A percentile compares a stretch with the other conserved stretches of the same genome.
Conservation (phyloP, 2,113 vertebrate species). For the Trogon melanurus region DNA sequence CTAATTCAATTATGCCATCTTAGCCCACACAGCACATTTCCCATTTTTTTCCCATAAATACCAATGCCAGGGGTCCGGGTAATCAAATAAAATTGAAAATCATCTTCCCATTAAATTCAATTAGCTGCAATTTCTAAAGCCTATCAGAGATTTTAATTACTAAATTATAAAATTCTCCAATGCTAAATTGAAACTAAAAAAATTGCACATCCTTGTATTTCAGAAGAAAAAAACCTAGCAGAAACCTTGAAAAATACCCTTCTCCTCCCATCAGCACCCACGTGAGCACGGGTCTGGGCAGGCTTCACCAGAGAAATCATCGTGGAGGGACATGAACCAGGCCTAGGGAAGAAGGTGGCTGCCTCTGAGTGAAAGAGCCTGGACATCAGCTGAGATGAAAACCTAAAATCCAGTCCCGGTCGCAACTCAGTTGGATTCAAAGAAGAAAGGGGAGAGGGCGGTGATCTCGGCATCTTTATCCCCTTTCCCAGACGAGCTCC, state of each 20-base stretch:
- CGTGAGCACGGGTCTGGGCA: conserved; percentile 69
- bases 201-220: conserved; percentile 94
- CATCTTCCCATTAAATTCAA: conserved; percentile 99
- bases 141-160: conserved; percentile 99
- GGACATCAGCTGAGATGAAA: not conserved
- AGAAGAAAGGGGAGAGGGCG: not conserved
- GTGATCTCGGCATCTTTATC: not conserved
- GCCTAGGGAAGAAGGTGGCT: not conserved
- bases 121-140: conserved; percentile 99
- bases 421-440: not conserved
- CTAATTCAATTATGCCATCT: conserved; percentile 99
- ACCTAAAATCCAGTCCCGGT: not conserved
- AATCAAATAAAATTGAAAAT: conserved; percentile 99
- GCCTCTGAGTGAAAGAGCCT: not conserved
- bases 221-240: conserved; percentile 81
- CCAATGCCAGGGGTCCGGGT: conserved; percentile 99
- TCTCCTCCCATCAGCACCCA: conserved; percentile 33
- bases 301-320: conserved; percentile 18
- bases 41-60: conserved; percentile 99
- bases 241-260: conserved; percentile 79
- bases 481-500: not conserved
- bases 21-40: conserved; percentile 99
- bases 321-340: not conserved
- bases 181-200: conserved; percentile 98
- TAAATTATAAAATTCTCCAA: conserved; percentile 99